A percentile compares a stretch with the other conserved stretches of the same genome.
These are phyloP conservation scores for Drosophila buzzatii DNA, from an alignment of 2,888 invertebrate species.

Conservation along the genomic window DNA sequence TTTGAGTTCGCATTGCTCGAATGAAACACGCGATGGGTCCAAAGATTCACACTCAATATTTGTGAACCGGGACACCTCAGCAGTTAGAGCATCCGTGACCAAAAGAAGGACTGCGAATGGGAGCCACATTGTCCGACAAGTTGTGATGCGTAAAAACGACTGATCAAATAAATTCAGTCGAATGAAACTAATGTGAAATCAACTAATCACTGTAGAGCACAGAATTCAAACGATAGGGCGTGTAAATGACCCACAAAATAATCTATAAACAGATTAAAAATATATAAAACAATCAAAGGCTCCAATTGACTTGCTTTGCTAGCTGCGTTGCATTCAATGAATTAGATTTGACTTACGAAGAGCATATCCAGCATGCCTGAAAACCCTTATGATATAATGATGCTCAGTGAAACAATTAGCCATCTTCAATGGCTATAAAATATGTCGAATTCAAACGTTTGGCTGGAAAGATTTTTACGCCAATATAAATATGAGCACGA, in stretches of 20 bases:
- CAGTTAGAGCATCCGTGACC: background rate
- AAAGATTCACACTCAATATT: conserved; percentile 31
- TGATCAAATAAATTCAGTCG: background rate
- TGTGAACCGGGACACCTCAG: conserved; percentile 7
- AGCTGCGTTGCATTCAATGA: background rate
- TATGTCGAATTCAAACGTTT: too few species aligned
- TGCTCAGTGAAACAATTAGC: too few species aligned
- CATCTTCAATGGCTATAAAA: too few species aligned
- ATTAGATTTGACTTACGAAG: background rate
- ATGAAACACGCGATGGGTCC: conserved; percentile 7
- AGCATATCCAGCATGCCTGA: background rate
- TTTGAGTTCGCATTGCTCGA: conserved; percentile 28
- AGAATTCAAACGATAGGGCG: too few species aligned
- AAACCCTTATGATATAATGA: background rate
- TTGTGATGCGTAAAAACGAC: background rate
- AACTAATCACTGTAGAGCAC: background rate
- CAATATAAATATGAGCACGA: background rate
- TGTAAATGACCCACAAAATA: background rate
- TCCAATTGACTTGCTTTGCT: too few species aligned
- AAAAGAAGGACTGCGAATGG: background rate
- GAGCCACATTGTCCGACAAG: conserved; percentile 1
- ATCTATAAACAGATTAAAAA: background rate
- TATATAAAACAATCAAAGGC: too few species aligned
- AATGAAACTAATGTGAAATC: background rate
- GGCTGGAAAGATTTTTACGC: too few species aligned